Evolutionary conservation across 2,888 invertebrate species (phyloP), one percentile per base, ranked within the genome.

Genomic region (Eristalis pertinax): DNA sequence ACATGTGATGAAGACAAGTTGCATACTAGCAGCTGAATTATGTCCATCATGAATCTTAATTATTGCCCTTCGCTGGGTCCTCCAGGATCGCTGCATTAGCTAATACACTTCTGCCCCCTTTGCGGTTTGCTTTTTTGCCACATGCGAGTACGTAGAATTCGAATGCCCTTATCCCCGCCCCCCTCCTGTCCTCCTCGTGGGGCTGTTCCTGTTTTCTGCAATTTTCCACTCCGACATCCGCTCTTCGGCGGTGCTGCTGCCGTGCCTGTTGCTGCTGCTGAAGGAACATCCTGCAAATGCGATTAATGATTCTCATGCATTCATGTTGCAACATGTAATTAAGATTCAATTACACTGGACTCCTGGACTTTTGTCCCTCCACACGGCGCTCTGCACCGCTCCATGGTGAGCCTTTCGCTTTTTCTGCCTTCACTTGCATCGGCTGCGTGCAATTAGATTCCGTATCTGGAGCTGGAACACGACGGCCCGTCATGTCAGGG

Each of bases 241-340:
- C 41, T 41, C 41, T 2, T 41, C 41, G 41, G n/a, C 7, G 19
- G 69, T 70, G 73, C 29, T 58, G 80, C 32, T 62, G 75, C 26
- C 1, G 43, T n/a, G 0, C 10, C 69, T 65, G 73, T 24, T 58
- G 80, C 32, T 38, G 75, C 26, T 68, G 67, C 35, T 32, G 69
- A 76, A 74, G 50, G 50, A 82, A 78, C 74, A 86, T 86, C 82
- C 85, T 86, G 85, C 82, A 78, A 86, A 77, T 82, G 85, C 77
- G 85, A 86, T 82, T 86, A 82, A 86, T 78, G 85, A 86, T 74
- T 82, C 82, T 82, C 85, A 78, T 73, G 82, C 85, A 86, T 77
- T 77, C 77, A 62, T 65, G 77, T 56, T 73, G 81, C 64, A 86
- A 82, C 78, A 82, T 86, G 70, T 82, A 86, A 86, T 86, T 86